Percentiles rank a stretch among this genome's conserved stretches.
These are phyloP conservation scores for Drymodes brunneopygia DNA, from an alignment of 2,113 vertebrate species.

Conservation along the genomic window DNA sequence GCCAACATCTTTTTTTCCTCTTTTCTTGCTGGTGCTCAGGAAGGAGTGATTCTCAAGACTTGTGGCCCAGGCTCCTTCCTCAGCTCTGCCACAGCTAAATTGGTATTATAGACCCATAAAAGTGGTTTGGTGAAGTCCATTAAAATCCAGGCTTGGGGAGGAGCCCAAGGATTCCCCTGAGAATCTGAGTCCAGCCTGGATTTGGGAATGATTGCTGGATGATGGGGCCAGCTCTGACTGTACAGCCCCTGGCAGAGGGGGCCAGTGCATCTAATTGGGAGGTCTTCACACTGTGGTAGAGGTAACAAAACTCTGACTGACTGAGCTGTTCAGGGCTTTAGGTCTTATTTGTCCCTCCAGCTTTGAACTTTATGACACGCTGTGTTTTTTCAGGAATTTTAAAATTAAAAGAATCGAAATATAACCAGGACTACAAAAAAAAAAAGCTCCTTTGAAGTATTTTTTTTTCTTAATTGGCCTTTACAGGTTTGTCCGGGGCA, in stretches of 20 bases:
- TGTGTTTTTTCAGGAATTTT: slow-evolving; percentile 9
- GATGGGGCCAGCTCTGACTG: neutral
- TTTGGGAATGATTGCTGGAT: neutral
- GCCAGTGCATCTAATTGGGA: neutral
- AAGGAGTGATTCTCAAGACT: neutral
- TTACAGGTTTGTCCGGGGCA: slow-evolving; percentile 7
- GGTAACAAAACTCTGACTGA: neutral
- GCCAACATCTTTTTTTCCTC: neutral
- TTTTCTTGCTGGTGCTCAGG: neutral
- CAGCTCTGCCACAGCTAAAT: neutral
- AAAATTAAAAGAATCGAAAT: slow-evolving; percentile 4
- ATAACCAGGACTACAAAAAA: neutral
- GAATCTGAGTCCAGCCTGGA: neutral
- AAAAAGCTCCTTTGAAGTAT: slow-evolving; percentile 1
- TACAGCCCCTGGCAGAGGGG: neutral
- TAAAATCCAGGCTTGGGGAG: neutral
- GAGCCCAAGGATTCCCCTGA: neutral
- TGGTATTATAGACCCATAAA: neutral
- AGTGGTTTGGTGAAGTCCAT: neutral
- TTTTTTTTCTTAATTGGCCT: neutral
- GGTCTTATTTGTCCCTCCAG: neutral
- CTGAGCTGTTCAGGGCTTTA: neutral
- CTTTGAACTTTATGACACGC: slow-evolving; percentile 13
- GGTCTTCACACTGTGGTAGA: neutral
- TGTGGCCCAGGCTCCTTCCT: neutral